Evolutionary conservation across 1,140 invertebrate genomes (phyloP).

Genomic region (Diabrotica undecimpunctata): DNA sequence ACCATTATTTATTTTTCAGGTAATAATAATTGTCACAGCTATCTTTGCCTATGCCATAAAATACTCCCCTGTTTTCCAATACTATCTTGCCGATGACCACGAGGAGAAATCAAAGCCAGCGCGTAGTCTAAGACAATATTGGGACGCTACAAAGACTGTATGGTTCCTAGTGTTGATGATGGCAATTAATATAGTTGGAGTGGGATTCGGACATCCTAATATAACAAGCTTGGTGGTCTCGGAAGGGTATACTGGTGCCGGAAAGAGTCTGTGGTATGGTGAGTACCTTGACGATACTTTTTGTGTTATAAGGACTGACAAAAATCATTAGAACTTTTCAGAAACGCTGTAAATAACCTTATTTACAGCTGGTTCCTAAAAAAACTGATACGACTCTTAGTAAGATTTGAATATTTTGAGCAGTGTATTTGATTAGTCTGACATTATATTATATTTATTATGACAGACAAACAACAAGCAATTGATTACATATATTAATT

Average conservation of each 20-base stretch:
- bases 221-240: neutral
- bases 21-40: neutral
- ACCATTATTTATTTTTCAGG: neutral
- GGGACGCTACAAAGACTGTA: neutral
- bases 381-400: no score
- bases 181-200: neutral
- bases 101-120: neutral
- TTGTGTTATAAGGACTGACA: no score
- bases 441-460: no score
- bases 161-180: neutral
- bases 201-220: neutral
- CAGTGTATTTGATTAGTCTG: no score
- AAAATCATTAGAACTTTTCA: no score
- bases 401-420: no score
- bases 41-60: neutral
- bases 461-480: no score
- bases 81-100: neutral
- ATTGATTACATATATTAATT: no score
- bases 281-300: no score
- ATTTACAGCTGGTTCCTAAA: no score
- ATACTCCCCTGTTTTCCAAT: neutral
- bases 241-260: neutral
- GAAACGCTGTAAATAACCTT: no score
- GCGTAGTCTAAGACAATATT: neutral
- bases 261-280: neutral